Conservation (phyloP, 2,113 vertebrate species). For the Centropus unirufus region DNA sequence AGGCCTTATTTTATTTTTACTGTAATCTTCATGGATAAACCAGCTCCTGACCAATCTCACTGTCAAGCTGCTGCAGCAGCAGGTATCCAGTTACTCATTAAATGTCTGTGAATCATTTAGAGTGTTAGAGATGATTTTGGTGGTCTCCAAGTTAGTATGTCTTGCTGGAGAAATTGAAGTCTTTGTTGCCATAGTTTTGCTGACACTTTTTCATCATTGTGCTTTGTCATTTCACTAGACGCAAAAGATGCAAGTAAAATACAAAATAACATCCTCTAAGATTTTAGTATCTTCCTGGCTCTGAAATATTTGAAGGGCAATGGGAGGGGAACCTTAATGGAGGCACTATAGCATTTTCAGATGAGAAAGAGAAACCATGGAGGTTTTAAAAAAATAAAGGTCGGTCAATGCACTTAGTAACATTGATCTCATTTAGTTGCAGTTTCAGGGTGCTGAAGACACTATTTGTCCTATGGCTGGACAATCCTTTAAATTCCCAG, state of each 20-base stretch:
- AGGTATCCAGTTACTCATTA: neutral
- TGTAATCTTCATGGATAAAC: neutral
- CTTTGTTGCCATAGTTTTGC: neutral
- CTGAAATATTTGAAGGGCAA: neutral
- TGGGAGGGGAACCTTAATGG: neutral
- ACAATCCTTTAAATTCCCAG: neutral
- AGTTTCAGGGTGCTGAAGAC: neutral
- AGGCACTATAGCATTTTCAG: neutral
- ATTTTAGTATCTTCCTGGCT: neutral
- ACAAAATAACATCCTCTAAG: neutral
- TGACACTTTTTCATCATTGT: neutral
- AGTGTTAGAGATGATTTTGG: neutral
- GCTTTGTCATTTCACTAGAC: neutral
- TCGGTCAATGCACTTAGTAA: neutral
- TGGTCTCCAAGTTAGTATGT: rapidly evolving
- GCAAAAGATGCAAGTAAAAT: conserved; percentile 1
- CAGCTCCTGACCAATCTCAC: neutral
- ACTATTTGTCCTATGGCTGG: neutral
- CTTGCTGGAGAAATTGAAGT: conserved; percentile 12
- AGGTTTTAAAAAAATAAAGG: neutral
- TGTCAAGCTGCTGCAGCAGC: neutral
- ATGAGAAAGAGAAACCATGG: neutral
- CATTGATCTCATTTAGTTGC: neutral
- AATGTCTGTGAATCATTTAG: neutral
- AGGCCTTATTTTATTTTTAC: neutral